Percentiles rank a stretch among this genome's conserved stretches.
phyloP scores from a whole-genome alignment of 2,888 invertebrate species.

The Drosophila crucigera region DNA sequence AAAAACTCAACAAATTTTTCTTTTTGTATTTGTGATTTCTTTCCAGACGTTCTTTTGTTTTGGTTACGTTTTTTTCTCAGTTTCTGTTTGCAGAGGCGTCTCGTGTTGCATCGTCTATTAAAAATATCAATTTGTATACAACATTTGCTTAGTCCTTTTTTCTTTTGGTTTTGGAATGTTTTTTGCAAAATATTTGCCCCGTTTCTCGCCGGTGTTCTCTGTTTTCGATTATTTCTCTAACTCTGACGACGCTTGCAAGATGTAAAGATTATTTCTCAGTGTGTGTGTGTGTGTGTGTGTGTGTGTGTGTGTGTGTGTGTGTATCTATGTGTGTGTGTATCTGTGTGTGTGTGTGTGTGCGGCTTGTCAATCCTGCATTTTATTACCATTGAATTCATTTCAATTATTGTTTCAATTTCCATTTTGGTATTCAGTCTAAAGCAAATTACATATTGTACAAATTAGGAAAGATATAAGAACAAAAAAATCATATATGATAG shows the following conservation, averaged over 20 bases:
- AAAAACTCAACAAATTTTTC: conserved; percentile 29
- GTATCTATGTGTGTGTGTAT: conserved; percentile 21
- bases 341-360: conserved; percentile 10
- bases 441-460: conserved; percentile 55
- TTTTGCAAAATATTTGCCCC: conserved; percentile 50
- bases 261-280: conserved; percentile 1
- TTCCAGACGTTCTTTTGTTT: conserved; percentile 27
- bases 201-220: conserved; percentile 9
- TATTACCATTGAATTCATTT: conserved; percentile 26
- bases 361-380: conserved; percentile 44
- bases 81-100: conserved; percentile 30
- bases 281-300: conserved; percentile 8
- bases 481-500: conserved; percentile 12
- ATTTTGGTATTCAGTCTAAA: conserved; percentile 69
- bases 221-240: conserved; percentile 8
- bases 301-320: conserved; percentile 9
- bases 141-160: conserved; percentile 17
- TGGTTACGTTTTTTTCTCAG: conserved; percentile 8
- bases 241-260: conserved; percentile 24
- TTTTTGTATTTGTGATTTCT: conserved; percentile 73
- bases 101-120: conserved; percentile 5
- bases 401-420: conserved; percentile 55
- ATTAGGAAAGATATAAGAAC: conserved; percentile 22
- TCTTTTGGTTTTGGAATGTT: conserved; percentile 58
- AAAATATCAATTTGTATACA: conserved; percentile 28